phyloP scores from a whole-genome alignment of 2,113 vertebrate genomes.

The Candoia aspera region DNA sequence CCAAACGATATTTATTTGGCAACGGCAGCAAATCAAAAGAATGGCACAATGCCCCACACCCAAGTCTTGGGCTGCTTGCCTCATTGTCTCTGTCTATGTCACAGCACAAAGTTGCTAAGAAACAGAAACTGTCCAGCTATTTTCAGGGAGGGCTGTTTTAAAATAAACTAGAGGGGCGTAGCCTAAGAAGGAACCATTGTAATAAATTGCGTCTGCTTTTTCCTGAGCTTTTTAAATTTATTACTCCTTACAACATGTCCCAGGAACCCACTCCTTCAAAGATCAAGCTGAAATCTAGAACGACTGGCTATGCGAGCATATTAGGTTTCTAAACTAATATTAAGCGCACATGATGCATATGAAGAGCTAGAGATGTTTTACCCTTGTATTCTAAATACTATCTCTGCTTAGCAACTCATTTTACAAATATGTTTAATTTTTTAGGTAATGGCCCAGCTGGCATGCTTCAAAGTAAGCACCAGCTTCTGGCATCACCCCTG shows the following conservation, averaged over 20 bases:
- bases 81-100: neutral
- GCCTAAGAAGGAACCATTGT: neutral
- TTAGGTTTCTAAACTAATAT: neutral
- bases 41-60: neutral
- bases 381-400: neutral
- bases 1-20: neutral
- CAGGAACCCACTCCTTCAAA: neutral
- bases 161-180: neutral
- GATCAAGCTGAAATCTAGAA: neutral
- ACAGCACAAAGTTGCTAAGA: neutral
- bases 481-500: neutral
- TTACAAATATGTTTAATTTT: neutral
- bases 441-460: neutral
- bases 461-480: neutral
- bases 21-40: neutral
- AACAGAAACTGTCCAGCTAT: neutral
- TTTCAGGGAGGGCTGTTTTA: neutral
- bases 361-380: neutral
- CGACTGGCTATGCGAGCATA: neutral
- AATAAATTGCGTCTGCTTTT: neutral
- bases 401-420: neutral
- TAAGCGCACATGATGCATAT: neutral
- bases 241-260: neutral
- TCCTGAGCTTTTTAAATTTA: neutral
- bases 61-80: neutral